phyloP scores from a whole-genome alignment of 1,140 invertebrate genomes.

The Rhizoglyphus robini region DNA sequence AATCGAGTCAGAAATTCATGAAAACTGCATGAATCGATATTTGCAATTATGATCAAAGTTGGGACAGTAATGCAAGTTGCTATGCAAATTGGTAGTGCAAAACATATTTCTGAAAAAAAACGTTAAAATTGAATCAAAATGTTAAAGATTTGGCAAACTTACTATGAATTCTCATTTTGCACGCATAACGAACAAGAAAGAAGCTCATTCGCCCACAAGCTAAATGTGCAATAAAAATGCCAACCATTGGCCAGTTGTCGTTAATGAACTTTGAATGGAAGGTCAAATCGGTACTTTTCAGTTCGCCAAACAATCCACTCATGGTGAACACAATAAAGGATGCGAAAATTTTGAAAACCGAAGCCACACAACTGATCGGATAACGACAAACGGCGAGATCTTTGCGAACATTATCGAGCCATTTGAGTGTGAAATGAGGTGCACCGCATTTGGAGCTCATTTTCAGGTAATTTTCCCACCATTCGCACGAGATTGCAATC shows the following conservation, averaged over 20 bases:
- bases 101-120: too few relatives aligned
- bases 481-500: constrained; percentile 76
- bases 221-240: too few relatives aligned
- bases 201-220: constrained; percentile 71
- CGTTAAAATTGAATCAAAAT: too few relatives aligned
- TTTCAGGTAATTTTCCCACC: constrained; percentile 96
- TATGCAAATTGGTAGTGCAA: constrained; percentile 89
- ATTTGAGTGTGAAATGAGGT: too few relatives aligned
- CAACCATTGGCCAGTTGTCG: constrained; percentile 24
- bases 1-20: too few relatives aligned
- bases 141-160: too few relatives aligned
- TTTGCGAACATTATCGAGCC: too few relatives aligned
- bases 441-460: constrained; percentile 32
- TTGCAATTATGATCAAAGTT: constrained; percentile 35
- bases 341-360: too few relatives aligned
- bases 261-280: too few relatives aligned
- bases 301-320: constrained; percentile 19
- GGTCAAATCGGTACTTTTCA: too few relatives aligned
- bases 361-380: constrained; percentile 44
- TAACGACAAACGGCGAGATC: too few relatives aligned
- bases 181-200: constrained; percentile 83
- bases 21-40: constrained; percentile 65
- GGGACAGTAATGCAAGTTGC: constrained; percentile 67
- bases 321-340: too few relatives aligned
- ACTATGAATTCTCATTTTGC: constrained; percentile 88